Percentiles rank a stretch among this genome's conserved stretches.
phyloP scores from a whole-genome alignment of 2,888 invertebrate genomes.

The Diarsia rubi region DNA sequence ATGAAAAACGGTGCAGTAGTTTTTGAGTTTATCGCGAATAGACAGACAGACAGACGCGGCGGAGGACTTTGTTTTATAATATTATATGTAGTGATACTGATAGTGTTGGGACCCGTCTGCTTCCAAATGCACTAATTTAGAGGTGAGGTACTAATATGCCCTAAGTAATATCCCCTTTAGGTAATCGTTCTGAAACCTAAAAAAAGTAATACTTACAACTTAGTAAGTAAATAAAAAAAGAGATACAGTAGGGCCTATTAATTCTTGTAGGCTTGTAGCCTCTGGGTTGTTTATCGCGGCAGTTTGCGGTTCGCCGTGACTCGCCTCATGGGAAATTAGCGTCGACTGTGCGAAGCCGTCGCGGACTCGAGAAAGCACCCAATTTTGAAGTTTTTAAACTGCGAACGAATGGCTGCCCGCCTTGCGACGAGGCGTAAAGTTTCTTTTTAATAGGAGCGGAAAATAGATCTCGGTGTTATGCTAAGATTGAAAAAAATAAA shows the following conservation, averaged over 20 bases:
- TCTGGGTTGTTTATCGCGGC: conserved; percentile 77
- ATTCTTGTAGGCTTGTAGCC: conserved; percentile 66
- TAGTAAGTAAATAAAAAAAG: conserved; percentile 48
- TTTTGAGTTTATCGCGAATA: no score
- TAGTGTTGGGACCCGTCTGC: no score
- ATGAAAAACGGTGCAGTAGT: no score
- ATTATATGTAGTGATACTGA: no score
- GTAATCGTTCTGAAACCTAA: background rate
- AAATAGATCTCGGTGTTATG: conserved; percentile 45
- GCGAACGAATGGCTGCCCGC: conserved; percentile 61
- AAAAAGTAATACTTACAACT: conserved; percentile 32
- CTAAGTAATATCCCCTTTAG: background rate
- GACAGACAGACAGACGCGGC: no score
- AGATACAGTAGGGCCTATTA: conserved; percentile 62
- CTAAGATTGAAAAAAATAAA: conserved; percentile 2
- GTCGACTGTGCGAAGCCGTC: conserved; percentile 69
- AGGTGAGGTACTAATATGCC: background rate
- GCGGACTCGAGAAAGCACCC: conserved; percentile 74
- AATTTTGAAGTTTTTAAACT: conserved; percentile 82
- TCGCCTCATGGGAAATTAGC: conserved; percentile 82
- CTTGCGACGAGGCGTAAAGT: conserved; percentile 66
- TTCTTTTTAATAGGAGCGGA: conserved; percentile 74
- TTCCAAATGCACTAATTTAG: no score
- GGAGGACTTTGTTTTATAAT: no score
- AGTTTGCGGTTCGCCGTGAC: conserved; percentile 76